Evolutionary conservation across 2,888 invertebrate species (phyloP).

Genomic region (Eilema sororculum): DNA sequence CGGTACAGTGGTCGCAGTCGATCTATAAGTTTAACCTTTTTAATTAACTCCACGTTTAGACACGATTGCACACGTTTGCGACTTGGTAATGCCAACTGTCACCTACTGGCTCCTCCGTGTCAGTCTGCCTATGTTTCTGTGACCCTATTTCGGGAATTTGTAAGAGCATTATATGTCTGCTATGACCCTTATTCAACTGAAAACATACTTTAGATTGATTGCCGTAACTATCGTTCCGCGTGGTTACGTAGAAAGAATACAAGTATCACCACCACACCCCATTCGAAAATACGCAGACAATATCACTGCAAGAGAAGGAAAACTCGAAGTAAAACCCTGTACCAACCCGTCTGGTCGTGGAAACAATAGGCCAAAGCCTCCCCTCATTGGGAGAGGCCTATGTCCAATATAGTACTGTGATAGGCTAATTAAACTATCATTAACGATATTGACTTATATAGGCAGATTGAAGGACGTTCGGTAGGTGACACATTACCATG

Average conservation of each 20-base stretch:
- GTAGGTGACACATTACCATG: conserved; percentile 1
- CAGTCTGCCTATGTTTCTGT: background rate
- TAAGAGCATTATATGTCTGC: background rate
- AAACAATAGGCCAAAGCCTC: too few species aligned
- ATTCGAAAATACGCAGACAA: too few species aligned
- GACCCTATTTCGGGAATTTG: background rate
- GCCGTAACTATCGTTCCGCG: background rate
- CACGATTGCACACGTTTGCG: conserved; percentile 3
- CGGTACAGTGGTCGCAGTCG: too few species aligned
- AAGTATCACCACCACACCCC: too few species aligned
- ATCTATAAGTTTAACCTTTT: conserved; percentile 25
- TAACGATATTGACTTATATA: background rate
- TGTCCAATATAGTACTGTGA: too few species aligned
- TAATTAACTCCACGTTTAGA: conserved; percentile 25
- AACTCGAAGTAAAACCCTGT: too few species aligned
- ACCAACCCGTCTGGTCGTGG: too few species aligned
- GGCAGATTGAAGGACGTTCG: background rate
- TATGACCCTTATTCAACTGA: background rate
- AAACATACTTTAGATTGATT: background rate
- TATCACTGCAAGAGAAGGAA: too few species aligned
- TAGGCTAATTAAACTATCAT: too few species aligned
- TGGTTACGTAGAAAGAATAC: too few species aligned
- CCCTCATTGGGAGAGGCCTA: too few species aligned
- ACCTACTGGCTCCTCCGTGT: background rate
- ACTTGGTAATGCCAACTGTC: conserved; percentile 4